These are phyloP conservation scores for Pantherophis guttatus DNA, from an alignment of 2,113 vertebrate species.

Conservation along the genomic window DNA sequence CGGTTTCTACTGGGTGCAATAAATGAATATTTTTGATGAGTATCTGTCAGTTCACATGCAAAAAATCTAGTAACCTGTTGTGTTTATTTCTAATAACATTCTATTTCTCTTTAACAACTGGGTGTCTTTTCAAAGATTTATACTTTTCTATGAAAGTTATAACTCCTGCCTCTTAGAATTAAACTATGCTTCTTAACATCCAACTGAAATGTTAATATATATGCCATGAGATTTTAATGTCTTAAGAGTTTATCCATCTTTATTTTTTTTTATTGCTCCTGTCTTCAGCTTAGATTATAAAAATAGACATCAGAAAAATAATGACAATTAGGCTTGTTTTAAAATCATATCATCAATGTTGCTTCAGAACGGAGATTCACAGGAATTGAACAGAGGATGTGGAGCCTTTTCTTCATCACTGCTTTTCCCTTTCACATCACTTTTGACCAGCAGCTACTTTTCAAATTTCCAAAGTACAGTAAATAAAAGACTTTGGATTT, in stretches of 20 bases:
- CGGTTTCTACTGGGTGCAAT: neutral
- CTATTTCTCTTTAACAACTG: conserved; percentile 22
- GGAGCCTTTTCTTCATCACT: neutral
- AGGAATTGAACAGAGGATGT: too few species aligned
- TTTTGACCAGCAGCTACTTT: neutral
- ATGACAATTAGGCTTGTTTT: neutral
- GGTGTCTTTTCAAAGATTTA: conserved; percentile 21
- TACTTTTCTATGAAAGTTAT: conserved; percentile 21
- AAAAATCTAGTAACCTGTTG: neutral
- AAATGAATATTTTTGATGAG: conserved; percentile 12
- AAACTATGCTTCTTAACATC: neutral
- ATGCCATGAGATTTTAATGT: conserved; percentile 1
- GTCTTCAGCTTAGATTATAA: neutral
- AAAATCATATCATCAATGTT: neutral
- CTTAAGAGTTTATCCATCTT: neutral
- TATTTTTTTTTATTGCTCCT: conserved; percentile 5
- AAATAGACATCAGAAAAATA: neutral
- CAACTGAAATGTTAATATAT: conserved; percentile 16
- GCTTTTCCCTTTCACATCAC: neutral
- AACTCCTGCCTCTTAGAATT: neutral
- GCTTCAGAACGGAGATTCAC: neutral
- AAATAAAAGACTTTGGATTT: too few species aligned
- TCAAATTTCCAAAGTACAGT: neutral
- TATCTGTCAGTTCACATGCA: neutral
- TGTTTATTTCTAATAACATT: conserved; percentile 4